phyloP scores from a whole-genome alignment of 2,797 vertebrate genomes.

The Heliangelus exortis region DNA sequence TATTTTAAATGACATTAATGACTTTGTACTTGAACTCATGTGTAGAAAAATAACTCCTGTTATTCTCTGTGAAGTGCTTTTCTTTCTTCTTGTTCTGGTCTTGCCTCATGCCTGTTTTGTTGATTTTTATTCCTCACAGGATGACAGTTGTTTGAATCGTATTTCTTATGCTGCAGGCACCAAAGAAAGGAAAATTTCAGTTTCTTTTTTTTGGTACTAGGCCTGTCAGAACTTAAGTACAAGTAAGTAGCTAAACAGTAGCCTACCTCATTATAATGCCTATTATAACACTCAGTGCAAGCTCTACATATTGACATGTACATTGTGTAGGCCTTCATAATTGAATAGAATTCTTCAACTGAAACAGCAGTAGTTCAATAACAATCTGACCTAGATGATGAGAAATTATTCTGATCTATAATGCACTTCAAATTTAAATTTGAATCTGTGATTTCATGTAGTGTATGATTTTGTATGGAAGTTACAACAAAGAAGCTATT shows the following conservation, averaged over 20 bases:
- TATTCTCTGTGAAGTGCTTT: neutral
- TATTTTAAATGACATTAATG: neutral
- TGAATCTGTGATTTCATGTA: neutral
- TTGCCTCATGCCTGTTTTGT: neutral
- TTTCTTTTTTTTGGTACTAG: neutral
- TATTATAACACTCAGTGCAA: neutral
- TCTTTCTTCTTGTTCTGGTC: neutral
- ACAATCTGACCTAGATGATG: neutral
- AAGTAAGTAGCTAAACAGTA: neutral
- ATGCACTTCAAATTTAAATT: neutral
- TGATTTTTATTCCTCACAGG: neutral
- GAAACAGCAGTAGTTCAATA: neutral
- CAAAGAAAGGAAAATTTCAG: neutral
- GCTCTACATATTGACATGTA: neutral
- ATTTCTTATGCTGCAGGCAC: accelerated
- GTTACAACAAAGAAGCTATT: neutral
- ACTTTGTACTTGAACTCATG: neutral
- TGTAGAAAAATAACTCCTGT: neutral
- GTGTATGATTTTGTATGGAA: neutral
- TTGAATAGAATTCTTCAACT: accelerated
- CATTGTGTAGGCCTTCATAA: neutral
- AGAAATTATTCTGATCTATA: neutral
- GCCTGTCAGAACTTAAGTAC: neutral
- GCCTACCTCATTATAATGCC: neutral
- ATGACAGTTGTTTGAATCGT: accelerated